Base-by-base conservation (phyloP, 2,888 invertebrate genomes). In the Stictocephala bisonia region DNA sequence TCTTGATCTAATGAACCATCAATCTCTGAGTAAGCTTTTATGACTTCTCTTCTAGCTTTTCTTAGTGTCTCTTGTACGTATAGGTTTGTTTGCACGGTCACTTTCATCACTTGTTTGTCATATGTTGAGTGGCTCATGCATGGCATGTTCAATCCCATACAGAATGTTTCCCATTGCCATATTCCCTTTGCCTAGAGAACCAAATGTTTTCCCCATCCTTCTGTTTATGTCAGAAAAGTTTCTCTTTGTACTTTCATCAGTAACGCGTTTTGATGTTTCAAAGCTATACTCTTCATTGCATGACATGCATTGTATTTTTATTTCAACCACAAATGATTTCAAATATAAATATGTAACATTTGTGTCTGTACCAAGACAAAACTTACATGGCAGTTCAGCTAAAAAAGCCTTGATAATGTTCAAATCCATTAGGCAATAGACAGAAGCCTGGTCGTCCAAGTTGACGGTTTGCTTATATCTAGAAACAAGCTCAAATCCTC, bases 151-250 rank as follows among this genome's bases (percentile, higher is more conserved):
- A 60, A 20, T 60, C 31, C 60, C 60, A 60, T 60, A 31, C 60
- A 60, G 35, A 60, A 60, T 60, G 74, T 72, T 72, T 72, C 72
- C n/a, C 72, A 72, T 74, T 67, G 72, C 72, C 74, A 72, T 72
- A 67, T 71, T 71, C 56, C 68, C 74, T 74, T 74, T 74, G 72
- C 72, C 72, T 74, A 71, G 56, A 67, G 74, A 72, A 74, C 67
- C 58, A 74, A 74, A 72, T 72, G 66, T 72, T 67, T 60, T 67
- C 67, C 31, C 50, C 20, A 71, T 48, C 66, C 74, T 74, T 31
- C 18, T 58, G 24, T 29, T 15, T 69, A 26, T 72, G 26, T 40
- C 27, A 27, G 35, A 60, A 29, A 60, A 60, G 35, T 9, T 29
- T 40, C 41, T 64, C 20, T 64, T 60, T 60, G 29, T 60, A 35